These are phyloP conservation scores for Elaphurus davidianus DNA, from an alignment of 2,113 vertebrate genomes.

Conservation along the genomic window DNA sequence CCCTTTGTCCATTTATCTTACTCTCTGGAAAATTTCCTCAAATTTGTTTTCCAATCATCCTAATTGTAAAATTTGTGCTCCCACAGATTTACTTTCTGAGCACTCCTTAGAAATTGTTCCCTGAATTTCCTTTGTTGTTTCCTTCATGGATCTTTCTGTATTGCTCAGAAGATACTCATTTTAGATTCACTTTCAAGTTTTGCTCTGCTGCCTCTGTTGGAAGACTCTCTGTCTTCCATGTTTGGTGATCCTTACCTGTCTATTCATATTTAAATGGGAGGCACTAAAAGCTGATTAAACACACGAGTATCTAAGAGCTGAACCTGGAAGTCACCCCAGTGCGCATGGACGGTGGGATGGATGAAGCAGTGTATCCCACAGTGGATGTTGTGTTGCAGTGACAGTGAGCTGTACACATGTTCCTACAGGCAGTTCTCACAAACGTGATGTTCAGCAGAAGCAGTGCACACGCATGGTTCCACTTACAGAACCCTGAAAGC, in stretches of 20 bases:
- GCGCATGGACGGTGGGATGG: too few species aligned
- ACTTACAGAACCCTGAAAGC: not conserved
- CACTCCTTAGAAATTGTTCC: not conserved
- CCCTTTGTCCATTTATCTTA: not conserved
- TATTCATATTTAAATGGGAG: not conserved
- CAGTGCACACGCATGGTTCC: not conserved
- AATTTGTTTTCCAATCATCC: not conserved
- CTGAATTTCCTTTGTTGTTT: not conserved
- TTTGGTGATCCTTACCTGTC: not conserved
- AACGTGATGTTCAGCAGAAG: not conserved
- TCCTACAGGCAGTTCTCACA: not conserved
- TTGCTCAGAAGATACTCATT: not conserved
- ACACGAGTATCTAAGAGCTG: not conserved
- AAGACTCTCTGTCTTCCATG: not conserved
- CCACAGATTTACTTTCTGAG: not conserved
- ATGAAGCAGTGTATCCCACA: accelerated
- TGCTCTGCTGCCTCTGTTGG: not conserved
- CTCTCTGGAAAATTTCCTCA: not conserved
- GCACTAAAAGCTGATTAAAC: not conserved
- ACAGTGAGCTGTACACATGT: too few species aligned
- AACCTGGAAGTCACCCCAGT: not conserved
- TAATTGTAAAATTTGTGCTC: not conserved
- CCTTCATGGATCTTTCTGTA: not conserved
- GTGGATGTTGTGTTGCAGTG: accelerated
- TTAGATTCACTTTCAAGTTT: not conserved